Evolutionary conservation across 2,888 invertebrate genomes (phyloP), one percentile per base, ranked within the genome.

Genomic region (Polietes domitor): DNA sequence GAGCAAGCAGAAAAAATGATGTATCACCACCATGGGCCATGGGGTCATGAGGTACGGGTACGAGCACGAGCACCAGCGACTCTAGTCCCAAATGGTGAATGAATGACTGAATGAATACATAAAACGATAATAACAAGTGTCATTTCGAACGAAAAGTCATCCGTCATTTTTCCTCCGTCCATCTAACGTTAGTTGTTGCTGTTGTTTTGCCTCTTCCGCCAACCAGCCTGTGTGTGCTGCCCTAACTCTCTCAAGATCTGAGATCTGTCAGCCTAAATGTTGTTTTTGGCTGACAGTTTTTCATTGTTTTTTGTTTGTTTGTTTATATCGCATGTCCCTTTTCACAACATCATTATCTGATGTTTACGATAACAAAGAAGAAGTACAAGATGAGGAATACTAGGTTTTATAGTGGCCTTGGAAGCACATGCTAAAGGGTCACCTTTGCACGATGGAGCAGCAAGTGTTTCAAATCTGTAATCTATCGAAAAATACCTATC

Each of bases 361-460:
- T 47, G 37, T 41, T 19, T 15, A 41, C 41, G n/a, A 41, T 19
- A 68, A 12, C 41, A 37, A 24, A 10, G 6, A 3, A 12, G 41
- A 43, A 41, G 24, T 12, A 68, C 21, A 68, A 21, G 17, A 21
- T 10, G 12, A 15, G 10, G 37, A 17, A 65, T 17, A 17, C 15
- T 15, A 26, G 12, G 9, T 24, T 21, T 26, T 0, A 7, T 0
- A n/a, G 3, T 63, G 12, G 19, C 37, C 32, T 65, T 65, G 9
- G 43, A 55, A 83, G 80, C 80, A 80, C 83, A 83, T 83, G 83
- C 80, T 80, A 83, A 68, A 73, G 72, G 80, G 37, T 12, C 37
- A 37, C 37, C n/a, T 15, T 28, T 26, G 43, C 26, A 17, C 26
- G 19, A 26, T 21, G 15, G 10, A 68, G 21, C 3, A 78, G 78